phyloP scores from a whole-genome alignment of 2,797 vertebrate genomes.

The Enteromius mattozi region DNA sequence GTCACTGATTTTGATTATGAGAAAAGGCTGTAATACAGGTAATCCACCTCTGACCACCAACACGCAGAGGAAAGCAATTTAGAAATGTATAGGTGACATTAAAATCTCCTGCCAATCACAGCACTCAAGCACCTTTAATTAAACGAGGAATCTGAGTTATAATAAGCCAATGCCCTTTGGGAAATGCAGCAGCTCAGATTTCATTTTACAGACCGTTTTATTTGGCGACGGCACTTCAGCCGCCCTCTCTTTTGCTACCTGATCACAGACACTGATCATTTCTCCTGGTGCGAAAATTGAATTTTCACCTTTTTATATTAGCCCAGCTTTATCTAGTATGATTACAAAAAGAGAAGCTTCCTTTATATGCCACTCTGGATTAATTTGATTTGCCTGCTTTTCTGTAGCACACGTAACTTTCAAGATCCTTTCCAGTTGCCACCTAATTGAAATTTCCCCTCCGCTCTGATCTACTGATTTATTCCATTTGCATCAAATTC shows the following conservation, averaged over 20 bases:
- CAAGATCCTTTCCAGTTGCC: slow-evolving; percentile 52
- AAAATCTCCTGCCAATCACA: slow-evolving; percentile 65
- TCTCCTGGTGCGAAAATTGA: slow-evolving; percentile 65
- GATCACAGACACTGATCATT: slow-evolving; percentile 69
- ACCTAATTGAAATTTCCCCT: slow-evolving; percentile 63
- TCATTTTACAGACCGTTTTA: slow-evolving; percentile 66
- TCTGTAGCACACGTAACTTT: slow-evolving; percentile 53
- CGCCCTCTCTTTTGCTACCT: slow-evolving; percentile 58
- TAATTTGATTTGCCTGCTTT: slow-evolving; percentile 51
- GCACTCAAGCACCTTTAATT: slow-evolving; percentile 70
- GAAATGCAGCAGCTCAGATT: slow-evolving; percentile 65
- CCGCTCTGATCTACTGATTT: slow-evolving; percentile 53
- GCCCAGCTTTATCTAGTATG: slow-evolving; percentile 60
- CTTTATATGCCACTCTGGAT: slow-evolving; percentile 56
- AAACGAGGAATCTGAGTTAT: slow-evolving; percentile 64
- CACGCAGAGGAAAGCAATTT: slow-evolving; percentile 54
- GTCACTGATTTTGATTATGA: slow-evolving; percentile 32
- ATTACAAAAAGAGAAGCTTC: slow-evolving; percentile 58
- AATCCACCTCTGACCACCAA: slow-evolving; percentile 54
- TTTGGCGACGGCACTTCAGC: slow-evolving; percentile 66
- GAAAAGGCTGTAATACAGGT: slow-evolving; percentile 31
- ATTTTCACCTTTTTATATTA: slow-evolving; percentile 64
- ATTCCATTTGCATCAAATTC: slow-evolving; percentile 48
- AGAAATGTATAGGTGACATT: slow-evolving; percentile 63
- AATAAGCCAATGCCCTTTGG: slow-evolving; percentile 58